Evolutionary conservation across 2,113 vertebrate species (phyloP).

Genomic region (Heloderma charlesbogerti): DNA sequence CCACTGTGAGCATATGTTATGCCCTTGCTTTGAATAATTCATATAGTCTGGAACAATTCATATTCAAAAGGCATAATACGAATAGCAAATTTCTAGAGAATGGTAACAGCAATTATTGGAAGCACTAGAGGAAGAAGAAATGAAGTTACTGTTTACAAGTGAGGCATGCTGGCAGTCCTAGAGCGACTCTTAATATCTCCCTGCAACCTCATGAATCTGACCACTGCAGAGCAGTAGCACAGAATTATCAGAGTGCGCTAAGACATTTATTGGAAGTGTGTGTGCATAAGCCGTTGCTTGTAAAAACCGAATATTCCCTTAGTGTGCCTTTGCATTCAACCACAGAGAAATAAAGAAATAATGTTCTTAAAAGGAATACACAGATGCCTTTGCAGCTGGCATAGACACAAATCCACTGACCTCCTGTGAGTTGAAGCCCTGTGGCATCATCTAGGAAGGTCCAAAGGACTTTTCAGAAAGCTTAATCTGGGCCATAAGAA

Average conservation of each 20-base stretch:
- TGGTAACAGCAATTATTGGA: background rate
- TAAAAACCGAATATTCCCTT: background rate
- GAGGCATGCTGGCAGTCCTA: background rate
- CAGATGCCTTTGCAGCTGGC: rapidly evolving
- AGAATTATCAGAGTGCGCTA: background rate
- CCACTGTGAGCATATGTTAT: background rate
- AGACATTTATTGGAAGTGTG: background rate
- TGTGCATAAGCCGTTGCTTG: background rate
- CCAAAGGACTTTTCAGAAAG: background rate
- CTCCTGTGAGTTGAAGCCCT: background rate
- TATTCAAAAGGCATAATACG: constrained; percentile 19
- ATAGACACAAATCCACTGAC: background rate
- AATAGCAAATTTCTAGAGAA: constrained; percentile 25
- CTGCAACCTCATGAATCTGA: rapidly evolving
- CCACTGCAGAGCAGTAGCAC: rapidly evolving
- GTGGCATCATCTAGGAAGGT: background rate
- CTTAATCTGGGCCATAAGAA: background rate
- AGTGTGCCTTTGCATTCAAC: background rate
- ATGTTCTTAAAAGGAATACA: background rate
- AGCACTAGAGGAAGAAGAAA: background rate
- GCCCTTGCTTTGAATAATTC: background rate
- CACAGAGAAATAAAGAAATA: background rate
- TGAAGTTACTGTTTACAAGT: background rate
- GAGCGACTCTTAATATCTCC: background rate
- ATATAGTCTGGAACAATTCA: background rate